Evolutionary conservation across 2,797 vertebrate species (phyloP).

Genomic region (Chaenodraco wilsoni): DNA sequence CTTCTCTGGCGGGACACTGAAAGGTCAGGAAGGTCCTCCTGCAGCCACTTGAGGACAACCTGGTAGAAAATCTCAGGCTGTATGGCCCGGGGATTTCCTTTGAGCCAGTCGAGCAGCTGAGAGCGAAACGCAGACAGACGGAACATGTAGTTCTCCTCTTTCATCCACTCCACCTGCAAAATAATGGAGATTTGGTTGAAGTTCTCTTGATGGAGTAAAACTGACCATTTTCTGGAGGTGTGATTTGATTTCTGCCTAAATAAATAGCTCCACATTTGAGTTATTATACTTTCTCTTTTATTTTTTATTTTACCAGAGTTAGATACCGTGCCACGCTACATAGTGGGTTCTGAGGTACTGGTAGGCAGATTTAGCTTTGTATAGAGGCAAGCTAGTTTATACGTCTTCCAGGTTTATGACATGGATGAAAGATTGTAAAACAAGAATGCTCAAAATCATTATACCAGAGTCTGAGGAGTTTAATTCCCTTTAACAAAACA

Average conservation of each 20-base stretch:
- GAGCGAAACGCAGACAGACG: conserved; percentile 87
- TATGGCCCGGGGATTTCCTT: conserved; percentile 78
- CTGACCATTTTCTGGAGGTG: background rate
- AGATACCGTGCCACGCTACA: background rate
- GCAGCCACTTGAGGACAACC: conserved; percentile 86
- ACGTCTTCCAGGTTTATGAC: background rate
- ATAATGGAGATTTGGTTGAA: background rate
- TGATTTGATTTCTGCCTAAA: background rate
- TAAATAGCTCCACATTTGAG: background rate
- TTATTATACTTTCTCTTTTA: no score
- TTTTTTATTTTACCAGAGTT: background rate
- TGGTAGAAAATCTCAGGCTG: conserved; percentile 87
- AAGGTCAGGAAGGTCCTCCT: conserved; percentile 91
- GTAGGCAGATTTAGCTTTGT: background rate
- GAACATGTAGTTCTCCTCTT: conserved; percentile 97
- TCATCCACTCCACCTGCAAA: conserved; percentile 92
- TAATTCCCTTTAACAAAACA: background rate
- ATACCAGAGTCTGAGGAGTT: background rate
- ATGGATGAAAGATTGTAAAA: background rate
- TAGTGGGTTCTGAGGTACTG: background rate
- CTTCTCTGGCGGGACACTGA: conserved; percentile 92
- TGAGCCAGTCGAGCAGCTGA: conserved; percentile 87
- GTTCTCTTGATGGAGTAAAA: background rate
- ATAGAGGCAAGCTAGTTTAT: background rate
- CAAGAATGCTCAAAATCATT: background rate